Evolutionary conservation across 2,113 vertebrate species (phyloP).

Genomic region (Corythoichthys haematopterus): DNA sequence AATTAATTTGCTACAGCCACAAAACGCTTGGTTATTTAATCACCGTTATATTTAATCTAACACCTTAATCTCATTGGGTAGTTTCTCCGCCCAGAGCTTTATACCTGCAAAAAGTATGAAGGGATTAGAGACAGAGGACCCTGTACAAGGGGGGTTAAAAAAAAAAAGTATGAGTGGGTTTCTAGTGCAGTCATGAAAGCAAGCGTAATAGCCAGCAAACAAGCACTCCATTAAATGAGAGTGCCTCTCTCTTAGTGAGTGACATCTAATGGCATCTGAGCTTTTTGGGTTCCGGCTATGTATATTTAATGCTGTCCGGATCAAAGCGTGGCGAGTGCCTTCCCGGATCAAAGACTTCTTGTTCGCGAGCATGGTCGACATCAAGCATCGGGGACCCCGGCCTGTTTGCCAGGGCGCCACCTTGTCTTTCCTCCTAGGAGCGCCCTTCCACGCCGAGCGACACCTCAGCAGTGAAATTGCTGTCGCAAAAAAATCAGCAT

Average conservation of each 20-base stretch:
- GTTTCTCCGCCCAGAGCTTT: conserved; percentile 31
- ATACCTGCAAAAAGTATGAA: conserved; percentile 33
- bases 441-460: conserved; percentile 19
- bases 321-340: conserved; percentile 37
- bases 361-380: conserved; percentile 16
- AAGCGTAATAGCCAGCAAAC: conserved; percentile 33
- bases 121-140: conserved; percentile 35
- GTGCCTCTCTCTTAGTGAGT: conserved; percentile 17
- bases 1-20: conserved; percentile 63
- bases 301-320: conserved; percentile 54
- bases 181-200: conserved; percentile 33
- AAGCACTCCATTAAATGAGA: conserved; percentile 28
- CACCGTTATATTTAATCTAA: conserved; percentile 62
- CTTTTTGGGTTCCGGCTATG: conserved; percentile 41
- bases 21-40: conserved; percentile 63
- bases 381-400: conserved; percentile 15
- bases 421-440: conserved; percentile 34
- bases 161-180: conserved; percentile 14
- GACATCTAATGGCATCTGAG: conserved; percentile 29
- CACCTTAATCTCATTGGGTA: conserved; percentile 42
- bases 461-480: conserved; percentile 66
- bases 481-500: conserved; percentile 61
- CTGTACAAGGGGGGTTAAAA: conserved; percentile 12
- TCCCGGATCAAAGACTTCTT: conserved; percentile 21
- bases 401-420: conserved; percentile 37